A percentile compares a stretch with the other conserved stretches of the same genome.
phyloP scores from a whole-genome alignment of 2,113 vertebrate species.

The Myrmecophaga tridactyla region DNA sequence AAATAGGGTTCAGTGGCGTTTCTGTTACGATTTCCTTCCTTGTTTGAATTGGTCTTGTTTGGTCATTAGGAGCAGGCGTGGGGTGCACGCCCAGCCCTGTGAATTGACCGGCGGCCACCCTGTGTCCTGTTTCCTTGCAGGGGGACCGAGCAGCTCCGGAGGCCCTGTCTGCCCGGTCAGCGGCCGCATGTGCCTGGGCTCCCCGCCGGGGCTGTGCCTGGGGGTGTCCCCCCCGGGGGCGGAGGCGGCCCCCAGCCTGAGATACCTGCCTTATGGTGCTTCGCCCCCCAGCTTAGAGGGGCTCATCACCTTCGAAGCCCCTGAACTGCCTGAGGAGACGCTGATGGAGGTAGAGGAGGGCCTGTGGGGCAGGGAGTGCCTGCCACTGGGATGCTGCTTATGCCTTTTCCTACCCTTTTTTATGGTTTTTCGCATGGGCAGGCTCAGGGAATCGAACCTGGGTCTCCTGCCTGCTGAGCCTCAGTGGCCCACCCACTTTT shows the following conservation, averaged over 20 bases:
- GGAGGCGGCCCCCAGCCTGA: conserved; percentile 91
- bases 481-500: no score
- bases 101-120: not conserved
- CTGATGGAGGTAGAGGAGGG: conserved; percentile 95
- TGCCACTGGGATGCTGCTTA: no score
- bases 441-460: no score
- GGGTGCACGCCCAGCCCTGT: no score
- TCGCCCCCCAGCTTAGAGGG: conserved; percentile 97
- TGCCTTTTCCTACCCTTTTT: no score
- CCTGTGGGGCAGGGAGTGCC: no score
- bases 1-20: not conserved
- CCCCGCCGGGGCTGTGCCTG: conserved; percentile 90
- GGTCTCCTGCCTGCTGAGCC: no score
- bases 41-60: not conserved
- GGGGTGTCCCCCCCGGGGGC: conserved; percentile 87
- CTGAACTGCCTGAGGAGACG: conserved; percentile 96
- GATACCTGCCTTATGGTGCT: conserved; percentile 93
- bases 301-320: conserved; percentile 97
- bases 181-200: conserved; percentile 91
- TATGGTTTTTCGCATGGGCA: no score
- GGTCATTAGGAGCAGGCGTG: not conserved
- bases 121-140: conserved; percentile 79
- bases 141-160: conserved; percentile 94
- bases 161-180: conserved; percentile 95
- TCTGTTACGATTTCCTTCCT: not conserved